Conservation (phyloP, 2,888 invertebrate genomes). For the Acronicta aceris region DNA sequence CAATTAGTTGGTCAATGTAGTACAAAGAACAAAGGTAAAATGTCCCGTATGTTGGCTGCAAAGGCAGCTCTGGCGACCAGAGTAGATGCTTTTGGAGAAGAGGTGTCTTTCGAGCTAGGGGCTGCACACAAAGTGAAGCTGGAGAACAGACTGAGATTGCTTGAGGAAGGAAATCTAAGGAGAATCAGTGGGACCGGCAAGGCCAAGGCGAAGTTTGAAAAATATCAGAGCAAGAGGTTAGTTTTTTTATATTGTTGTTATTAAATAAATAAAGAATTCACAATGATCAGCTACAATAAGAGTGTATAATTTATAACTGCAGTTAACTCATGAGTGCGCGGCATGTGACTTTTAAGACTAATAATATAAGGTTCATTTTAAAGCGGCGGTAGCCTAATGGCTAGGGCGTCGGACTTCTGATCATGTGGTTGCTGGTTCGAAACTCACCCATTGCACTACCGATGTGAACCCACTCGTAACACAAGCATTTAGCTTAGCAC, state of each 20-base stretch:
- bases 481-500: too few relatives aligned
- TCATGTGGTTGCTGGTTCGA: too few relatives aligned
- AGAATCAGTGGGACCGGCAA: conserved; percentile 97
- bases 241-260: conserved; percentile 38
- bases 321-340: too few relatives aligned
- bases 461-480: too few relatives aligned
- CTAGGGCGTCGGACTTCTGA: too few relatives aligned
- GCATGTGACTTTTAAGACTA: too few relatives aligned
- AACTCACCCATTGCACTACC: too few relatives aligned
- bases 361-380: too few relatives aligned
- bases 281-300: too few relatives aligned
- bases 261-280: too few relatives aligned
- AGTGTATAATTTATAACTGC: too few relatives aligned
- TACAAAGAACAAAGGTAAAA: conserved; percentile 97
- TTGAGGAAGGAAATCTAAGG: conserved; percentile 95
- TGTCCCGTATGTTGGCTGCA: conserved; percentile 98
- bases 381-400: too few relatives aligned
- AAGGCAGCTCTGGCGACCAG: conserved; percentile 98
- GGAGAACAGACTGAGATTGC: conserved; percentile 93
- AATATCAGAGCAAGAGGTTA: conserved; percentile 95
- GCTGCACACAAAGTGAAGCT: conserved; percentile 96
- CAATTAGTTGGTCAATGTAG: conserved; percentile 97
- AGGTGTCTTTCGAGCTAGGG: conserved; percentile 94
- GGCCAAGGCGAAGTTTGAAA: conserved; percentile 96
- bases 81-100: conserved; percentile 98